Conservation (phyloP, 1,140 invertebrate genomes). For the Anoplolepis gracilipes region DNA sequence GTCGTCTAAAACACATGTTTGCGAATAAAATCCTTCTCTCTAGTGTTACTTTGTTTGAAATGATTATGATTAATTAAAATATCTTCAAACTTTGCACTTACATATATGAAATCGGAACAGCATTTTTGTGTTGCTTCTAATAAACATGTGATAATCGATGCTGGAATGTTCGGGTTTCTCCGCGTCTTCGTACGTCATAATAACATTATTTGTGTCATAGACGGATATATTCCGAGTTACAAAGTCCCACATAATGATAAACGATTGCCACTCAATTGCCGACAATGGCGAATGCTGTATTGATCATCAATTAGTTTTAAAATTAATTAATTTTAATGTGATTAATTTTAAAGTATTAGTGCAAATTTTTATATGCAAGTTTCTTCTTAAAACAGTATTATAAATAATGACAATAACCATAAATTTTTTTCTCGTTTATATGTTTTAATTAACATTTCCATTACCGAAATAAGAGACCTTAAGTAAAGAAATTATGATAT, state of each 20-base stretch:
- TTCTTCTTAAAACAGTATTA: not conserved
- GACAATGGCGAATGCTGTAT: slow-evolving; percentile 44
- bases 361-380: not conserved
- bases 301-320: slow-evolving; percentile 6
- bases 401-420: not conserved
- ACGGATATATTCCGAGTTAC: slow-evolving; percentile 21
- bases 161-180: not conserved
- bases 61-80: not conserved
- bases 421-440: not conserved
- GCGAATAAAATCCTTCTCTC: not conserved
- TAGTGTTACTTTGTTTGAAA: not conserved
- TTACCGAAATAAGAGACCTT: not conserved
- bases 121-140: not conserved
- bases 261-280: slow-evolving; percentile 67
- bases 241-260: slow-evolving; percentile 61
- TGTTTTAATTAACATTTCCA: not conserved
- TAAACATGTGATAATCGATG: slow-evolving; percentile 43
- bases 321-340: too few species aligned
- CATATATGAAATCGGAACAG: slow-evolving; percentile 69
- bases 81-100: slow-evolving; percentile 26
- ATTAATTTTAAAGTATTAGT: too few species aligned
- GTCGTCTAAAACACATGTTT: slow-evolving; percentile 52
- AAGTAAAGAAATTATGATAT: not conserved
- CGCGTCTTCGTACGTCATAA: slow-evolving; percentile 46
- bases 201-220: slow-evolving; percentile 41